A percentile compares a stretch with the other conserved stretches of the same genome.
phyloP scores from a whole-genome alignment of 2,797 vertebrate species.

The Garrulus glandarius region DNA sequence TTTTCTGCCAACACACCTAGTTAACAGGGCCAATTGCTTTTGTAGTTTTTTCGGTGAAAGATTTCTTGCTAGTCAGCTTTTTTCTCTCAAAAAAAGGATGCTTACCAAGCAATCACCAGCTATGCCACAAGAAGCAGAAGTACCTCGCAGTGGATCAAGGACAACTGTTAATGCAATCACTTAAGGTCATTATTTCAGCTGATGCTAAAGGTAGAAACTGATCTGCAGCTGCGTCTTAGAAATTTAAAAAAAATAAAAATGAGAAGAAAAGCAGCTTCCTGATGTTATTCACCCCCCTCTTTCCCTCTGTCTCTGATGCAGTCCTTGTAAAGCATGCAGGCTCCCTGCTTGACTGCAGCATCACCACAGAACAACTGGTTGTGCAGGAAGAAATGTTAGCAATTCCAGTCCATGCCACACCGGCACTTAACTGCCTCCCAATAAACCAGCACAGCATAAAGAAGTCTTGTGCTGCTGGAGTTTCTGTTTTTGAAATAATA shows the following conservation, averaged over 20 bases:
- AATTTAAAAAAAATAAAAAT: neutral
- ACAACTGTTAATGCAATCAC: neutral
- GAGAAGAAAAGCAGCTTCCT: neutral
- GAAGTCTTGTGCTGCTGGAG: neutral
- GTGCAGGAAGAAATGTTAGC: neutral
- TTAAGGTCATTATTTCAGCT: constrained; percentile 23
- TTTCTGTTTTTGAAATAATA: neutral
- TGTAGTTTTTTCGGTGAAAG: neutral
- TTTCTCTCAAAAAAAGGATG: neutral
- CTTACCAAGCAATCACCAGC: neutral
- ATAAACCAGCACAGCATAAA: neutral
- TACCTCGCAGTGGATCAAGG: neutral
- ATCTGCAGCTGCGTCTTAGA: neutral
- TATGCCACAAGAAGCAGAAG: neutral
- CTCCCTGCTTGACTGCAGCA: neutral
- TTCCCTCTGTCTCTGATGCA: neutral
- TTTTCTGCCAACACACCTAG: neutral
- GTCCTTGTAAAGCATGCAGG: neutral
- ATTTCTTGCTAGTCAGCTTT: neutral
- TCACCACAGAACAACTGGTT: neutral
- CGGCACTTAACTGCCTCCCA: neutral
- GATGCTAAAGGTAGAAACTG: constrained; percentile 1
- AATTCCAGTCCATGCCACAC: neutral
- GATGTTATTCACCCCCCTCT: neutral
- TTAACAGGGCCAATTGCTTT: neutral